Base-by-base conservation (phyloP, 2,113 vertebrate genomes). In the Paracanthobrama guichenoti region DNA sequence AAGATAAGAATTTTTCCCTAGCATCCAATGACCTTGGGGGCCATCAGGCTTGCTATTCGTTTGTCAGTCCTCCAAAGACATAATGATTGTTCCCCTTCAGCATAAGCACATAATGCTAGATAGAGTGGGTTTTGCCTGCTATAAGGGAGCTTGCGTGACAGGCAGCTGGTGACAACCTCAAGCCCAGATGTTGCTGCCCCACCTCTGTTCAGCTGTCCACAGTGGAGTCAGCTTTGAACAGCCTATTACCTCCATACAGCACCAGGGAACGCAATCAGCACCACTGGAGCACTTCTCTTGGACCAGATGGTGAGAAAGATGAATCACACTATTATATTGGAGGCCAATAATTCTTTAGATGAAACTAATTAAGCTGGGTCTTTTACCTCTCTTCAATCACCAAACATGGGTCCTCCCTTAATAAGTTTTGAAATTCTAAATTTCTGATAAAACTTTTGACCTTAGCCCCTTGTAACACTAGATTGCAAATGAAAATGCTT, bases 251-350 rank as follows among this genome's bases (percentile, higher is more conserved):
- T 90, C 89, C 72, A 92, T 93, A 93, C 91, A 89, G 88, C 91
- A 91, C 90, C 91, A 91, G 92, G 92, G 90, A 94, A 92, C 90
- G 93, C 90, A 91, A 93, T 93, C 92, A 93, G 89, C 91, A 91
- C 93, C 93, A 93, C 91, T 92, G 91, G 91, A 92, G 88, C 86
- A 87, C 86, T 86, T 79, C 90, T 89, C 90, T 91, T 88, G 83
- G 85, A 89, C 90, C 94, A 95, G 94, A 94, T 95, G 94, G 93
- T 91, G 89, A 85, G 91, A 91, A 92, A 95, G 93, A 95, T 94
- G 91, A 94, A 95, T 94, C 91, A 88, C 89, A 89, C 92, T 90
- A 93, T 94, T 94, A 93, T 93, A 92, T 93, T 93, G 94, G 90
- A 88, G 91, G 88, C 85, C 90, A 92, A 94, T 94, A 94, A 94